Base-by-base conservation (phyloP, 2,113 vertebrate species). In the Ginglymostoma cirratum region DNA sequence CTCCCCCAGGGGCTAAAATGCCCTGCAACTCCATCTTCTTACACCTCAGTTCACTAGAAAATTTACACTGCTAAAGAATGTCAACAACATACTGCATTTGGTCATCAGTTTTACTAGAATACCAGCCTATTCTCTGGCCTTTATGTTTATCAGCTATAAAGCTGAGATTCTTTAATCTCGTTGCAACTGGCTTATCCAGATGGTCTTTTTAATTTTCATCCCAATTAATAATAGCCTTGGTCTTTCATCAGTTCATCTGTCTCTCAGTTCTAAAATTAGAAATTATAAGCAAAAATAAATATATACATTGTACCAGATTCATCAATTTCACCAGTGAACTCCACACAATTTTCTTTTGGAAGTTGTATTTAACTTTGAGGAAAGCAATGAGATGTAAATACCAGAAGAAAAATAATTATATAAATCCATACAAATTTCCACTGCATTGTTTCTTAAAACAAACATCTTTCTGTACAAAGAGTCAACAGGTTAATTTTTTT, bases 161-260 rank as follows among this genome's bases (percentile, higher is more conserved):
- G 17, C 55, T 23, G 61, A 93, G 89, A 66, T 66, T 93, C 19
- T 66, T 19, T 67, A 34, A 93, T 93, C 34, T 42, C 4, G 19
- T 34, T 61, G 61, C 61, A 93, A 38, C 61, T 67, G 66, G 61
- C 34, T 93, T 93, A 38, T 93, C 61, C 89, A 93, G 89, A 93
- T 67, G 89, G 89, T 93, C 89, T 67, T 93, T 61, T 93, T 93
- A 42, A 93, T 93, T 93, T 19, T 93, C 61, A 93, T 66, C 89
- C 89, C 89, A 93, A 93, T 93, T 93, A 93, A 93, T 66, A 61
- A 93, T 93, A 90, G 87, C 87, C 48, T 90, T 90, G 89, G 67
- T 93, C 65, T 66, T 93, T 93, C 89, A 93, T 93, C 61, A 92
- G 30, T 92, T 65, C 30, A 92, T 92, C 14, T 66, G 89, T 66